phyloP scores from a whole-genome alignment of 2,888 invertebrate species.

The Uloborus plumipes region DNA sequence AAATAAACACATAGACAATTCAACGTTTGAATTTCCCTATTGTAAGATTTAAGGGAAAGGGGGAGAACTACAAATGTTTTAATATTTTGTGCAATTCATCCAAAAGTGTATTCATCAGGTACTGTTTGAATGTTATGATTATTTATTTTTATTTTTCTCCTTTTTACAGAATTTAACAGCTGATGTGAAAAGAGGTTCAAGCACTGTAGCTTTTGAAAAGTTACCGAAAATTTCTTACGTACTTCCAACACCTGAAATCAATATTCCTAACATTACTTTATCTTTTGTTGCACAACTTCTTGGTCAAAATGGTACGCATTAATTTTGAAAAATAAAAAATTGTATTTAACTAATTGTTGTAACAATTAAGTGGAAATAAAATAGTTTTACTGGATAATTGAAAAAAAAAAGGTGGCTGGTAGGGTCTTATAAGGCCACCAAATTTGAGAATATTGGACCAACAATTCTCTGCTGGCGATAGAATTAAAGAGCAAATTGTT shows the following conservation, averaged over 20 bases:
- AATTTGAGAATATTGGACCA: neutral
- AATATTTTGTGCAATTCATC: no score
- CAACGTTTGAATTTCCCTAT: no score
- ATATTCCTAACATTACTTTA: conserved; percentile 27
- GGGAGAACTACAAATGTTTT: no score
- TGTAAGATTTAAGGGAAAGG: no score
- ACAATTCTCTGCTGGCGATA: no score
- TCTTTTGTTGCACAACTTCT: conserved; percentile 31
- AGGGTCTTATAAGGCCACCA: no score
- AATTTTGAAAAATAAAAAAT: neutral
- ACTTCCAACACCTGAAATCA: conserved; percentile 35
- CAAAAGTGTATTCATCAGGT: no score
- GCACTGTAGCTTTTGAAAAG: neutral
- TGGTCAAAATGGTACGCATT: conserved; percentile 36
- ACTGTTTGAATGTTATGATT: neutral
- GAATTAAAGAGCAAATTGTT: no score
- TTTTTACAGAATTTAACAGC: neutral
- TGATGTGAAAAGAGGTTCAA: neutral
- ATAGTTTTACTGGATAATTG: no score
- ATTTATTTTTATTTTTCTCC: neutral
- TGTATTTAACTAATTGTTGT: neutral
- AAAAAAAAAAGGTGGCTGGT: no score
- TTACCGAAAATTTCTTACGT: conserved; percentile 21
- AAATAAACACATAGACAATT: no score
- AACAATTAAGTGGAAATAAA: no score